Conservation (phyloP, 64 coral and sea anemone species). For the Hydrozoanthus tunicans region DNA sequence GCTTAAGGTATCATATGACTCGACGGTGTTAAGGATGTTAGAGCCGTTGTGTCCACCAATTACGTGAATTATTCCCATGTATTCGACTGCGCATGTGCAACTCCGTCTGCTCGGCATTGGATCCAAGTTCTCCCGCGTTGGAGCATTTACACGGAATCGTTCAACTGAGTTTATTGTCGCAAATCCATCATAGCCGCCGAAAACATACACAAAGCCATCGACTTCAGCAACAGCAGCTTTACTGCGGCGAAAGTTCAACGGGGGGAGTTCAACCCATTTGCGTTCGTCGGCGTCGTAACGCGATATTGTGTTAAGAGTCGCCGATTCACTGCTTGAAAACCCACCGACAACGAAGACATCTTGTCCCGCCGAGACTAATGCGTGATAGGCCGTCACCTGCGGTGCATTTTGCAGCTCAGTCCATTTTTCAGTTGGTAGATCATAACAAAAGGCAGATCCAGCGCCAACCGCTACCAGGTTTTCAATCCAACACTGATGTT, state of each 20-base stretch:
- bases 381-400: neutral
- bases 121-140: constrained; percentile 23
- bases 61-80: constrained; percentile 37
- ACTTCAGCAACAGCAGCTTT: constrained; percentile 49
- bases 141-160: constrained; percentile 11
- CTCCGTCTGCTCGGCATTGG: constrained; percentile 54
- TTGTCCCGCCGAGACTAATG: neutral
- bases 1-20: constrained; percentile 32
- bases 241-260: constrained; percentile 45
- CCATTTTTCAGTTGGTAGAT: constrained; percentile 43
- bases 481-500: constrained; percentile 30
- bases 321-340: neutral
- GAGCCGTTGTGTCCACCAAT: constrained; percentile 57
- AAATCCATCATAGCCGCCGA: constrained; percentile 37
- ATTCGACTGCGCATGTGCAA: constrained; percentile 47
- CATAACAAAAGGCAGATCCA: constrained; percentile 29
- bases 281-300: constrained; percentile 22
- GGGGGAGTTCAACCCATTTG: constrained; percentile 32
- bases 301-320: constrained; percentile 30
- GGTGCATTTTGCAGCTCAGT: constrained; percentile 41
- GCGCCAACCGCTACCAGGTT: constrained; percentile 25
- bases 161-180: constrained; percentile 54
- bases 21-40: constrained; percentile 41
- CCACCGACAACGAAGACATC: constrained; percentile 30
- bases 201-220: constrained; percentile 34